Evolutionary conservation across 2,113 vertebrate genomes (phyloP).

Genomic region (Tachysurus vachellii): DNA sequence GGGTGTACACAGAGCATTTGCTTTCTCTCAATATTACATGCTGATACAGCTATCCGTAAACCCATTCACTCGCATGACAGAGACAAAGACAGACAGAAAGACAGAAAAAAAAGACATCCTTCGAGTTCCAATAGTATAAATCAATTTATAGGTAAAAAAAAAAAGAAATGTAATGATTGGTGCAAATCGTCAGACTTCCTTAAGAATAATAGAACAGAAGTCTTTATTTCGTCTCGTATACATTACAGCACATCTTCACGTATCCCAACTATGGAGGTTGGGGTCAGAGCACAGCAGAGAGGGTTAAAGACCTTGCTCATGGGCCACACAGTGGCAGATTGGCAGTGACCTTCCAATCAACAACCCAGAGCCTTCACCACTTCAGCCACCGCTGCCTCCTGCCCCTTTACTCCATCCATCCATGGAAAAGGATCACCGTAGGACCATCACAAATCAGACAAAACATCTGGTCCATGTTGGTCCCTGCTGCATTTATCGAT

Average conservation of each 20-base stretch:
- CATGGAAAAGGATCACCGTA: neutral
- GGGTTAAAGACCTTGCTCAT: no score
- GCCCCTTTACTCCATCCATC: neutral
- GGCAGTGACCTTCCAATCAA: no score
- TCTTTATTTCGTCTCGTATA: no score
- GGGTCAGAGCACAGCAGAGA: no score
- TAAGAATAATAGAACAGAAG: no score
- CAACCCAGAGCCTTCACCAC: no score
- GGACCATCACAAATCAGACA: neutral
- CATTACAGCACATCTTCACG: no score
- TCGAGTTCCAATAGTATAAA: neutral
- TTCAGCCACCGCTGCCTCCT: no score
- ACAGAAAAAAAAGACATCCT: neutral
- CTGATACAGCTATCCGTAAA: neutral
- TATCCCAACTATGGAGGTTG: no score
- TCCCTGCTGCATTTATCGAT: neutral
- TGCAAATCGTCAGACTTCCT: neutral
- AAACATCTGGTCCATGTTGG: neutral
- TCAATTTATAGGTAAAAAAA: neutral
- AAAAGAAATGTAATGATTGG: no score
- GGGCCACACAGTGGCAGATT: no score
- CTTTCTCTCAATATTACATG: neutral
- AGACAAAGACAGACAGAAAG: neutral
- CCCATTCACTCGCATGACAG: neutral
- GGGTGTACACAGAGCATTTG: neutral